Base-by-base conservation (phyloP, 2,113 vertebrate genomes). In the Rhinolophus sinicus region DNA sequence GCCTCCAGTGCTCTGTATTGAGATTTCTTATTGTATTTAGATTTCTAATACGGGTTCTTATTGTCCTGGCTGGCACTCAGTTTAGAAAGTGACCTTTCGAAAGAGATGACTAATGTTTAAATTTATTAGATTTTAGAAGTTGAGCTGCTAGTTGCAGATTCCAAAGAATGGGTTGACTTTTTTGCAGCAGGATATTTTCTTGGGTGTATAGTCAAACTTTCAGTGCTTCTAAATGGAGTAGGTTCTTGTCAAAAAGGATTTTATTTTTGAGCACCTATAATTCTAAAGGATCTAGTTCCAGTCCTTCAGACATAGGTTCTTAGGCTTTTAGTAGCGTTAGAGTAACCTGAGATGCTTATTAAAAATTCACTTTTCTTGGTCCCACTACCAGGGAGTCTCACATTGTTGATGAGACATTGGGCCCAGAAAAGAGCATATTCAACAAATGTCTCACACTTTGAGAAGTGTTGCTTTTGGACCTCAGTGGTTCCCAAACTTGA, bases 281-380 rank as follows among this genome's bases (percentile, higher is more conserved):
- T 89, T 78, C n/a, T 77, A 72, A 70, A 73, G 11, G 19, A 90
- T 84, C 19, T 85, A 93, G 35, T 89, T 38, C 28, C 72, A 60
- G 2, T 90, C 47, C 26, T 95, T 78, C 8, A 86, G 78, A 85
- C 14, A 52, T 9, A 33, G 44, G 8, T 64, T 92, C 35, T 89
- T 75, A 77, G 87, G 35, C 11, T 84, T 83, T 88, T 38, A 52
- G 7, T 88, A 88, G 44, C 35, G n/a, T 85, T 93, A 77, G 38
- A 62, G 22, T 83, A 11, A 92, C 47, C 52, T 69, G 58, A 93
- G 35, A 75, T 90, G 33, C 75, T 83, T 73, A 78, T 76, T 92
- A 88, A 96, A 96, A 81, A 64, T 93, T 85, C 11, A 81, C 2
- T 75, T 90, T 91, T 88, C 56, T 91, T 92, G 33, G 26, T 93